phyloP scores from a whole-genome alignment of 2,888 invertebrate species.

The Erpobdella octoculata region DNA sequence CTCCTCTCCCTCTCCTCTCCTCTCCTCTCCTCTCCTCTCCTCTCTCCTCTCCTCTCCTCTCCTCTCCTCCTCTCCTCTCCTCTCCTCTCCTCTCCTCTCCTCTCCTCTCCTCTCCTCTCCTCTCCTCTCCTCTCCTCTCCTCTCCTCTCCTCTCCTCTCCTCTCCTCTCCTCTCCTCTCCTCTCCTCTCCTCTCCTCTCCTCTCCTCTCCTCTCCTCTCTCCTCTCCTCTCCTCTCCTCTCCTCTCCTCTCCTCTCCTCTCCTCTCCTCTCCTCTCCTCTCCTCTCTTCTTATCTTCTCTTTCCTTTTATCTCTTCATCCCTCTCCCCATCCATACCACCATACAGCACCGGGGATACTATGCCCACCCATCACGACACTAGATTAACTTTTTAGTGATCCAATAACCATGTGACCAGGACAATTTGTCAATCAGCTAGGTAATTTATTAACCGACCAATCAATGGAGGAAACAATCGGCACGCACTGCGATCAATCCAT shows the following conservation, averaged over 20 bases:
- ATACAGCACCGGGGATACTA: background rate
- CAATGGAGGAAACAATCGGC: conserved; percentile 8
- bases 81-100: background rate
- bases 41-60: background rate
- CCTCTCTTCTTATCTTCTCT: too few species aligned
- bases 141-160: background rate
- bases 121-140: background rate
- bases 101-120: background rate
- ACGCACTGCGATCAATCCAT: background rate
- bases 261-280: background rate
- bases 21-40: background rate
- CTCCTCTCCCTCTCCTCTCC: background rate
- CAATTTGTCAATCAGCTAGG: background rate
- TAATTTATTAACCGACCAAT: background rate
- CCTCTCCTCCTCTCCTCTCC: background rate
- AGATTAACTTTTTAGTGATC: conserved; percentile 6
- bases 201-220: background rate
- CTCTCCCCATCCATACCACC: too few species aligned
- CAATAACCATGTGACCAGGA: background rate
- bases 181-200: background rate
- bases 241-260: background rate
- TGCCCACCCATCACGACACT: too few species aligned
- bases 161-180: background rate
- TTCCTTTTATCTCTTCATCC: too few species aligned
- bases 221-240: background rate